phyloP scores from a whole-genome alignment of 2,888 invertebrate species.

The Conistra vaccinii region DNA sequence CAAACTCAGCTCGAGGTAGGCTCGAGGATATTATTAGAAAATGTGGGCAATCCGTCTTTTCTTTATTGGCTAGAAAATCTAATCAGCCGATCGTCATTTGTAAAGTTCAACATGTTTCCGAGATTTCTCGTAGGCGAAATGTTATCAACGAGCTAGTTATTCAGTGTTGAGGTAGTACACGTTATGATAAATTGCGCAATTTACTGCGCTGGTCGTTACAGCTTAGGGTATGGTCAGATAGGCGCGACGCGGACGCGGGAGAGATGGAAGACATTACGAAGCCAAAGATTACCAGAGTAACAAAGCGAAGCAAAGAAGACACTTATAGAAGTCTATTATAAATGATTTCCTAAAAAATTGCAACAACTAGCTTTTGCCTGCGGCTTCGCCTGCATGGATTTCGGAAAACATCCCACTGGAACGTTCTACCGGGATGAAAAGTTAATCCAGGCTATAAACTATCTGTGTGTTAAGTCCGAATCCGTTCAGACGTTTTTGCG shows the following conservation, averaged over 20 bases:
- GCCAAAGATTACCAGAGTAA: neutral
- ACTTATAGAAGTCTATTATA: neutral
- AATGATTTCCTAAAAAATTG: neutral
- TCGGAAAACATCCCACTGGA: no score
- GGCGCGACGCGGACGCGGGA: neutral
- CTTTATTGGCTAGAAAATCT: slow-evolving; percentile 10
- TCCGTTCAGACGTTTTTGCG: no score
- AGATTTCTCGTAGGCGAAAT: slow-evolving; percentile 17
- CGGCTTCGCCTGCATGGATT: no score
- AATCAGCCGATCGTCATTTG: slow-evolving; percentile 4
- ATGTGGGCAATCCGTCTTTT: neutral
- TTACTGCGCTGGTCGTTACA: slow-evolving; percentile 29
- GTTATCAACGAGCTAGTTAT: slow-evolving; percentile 18
- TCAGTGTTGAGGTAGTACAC: slow-evolving; percentile 35
- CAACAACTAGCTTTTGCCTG: no score
- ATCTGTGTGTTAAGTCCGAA: no score
- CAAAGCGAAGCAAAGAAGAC: neutral
- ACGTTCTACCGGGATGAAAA: no score
- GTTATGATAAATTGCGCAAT: slow-evolving; percentile 41
- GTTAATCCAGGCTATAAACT: no score
- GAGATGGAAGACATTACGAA: neutral
- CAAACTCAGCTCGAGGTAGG: neutral
- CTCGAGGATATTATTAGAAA: neutral
- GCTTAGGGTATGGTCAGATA: slow-evolving; percentile 4
- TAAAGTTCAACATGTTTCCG: slow-evolving; percentile 24